A percentile compares a stretch with the other conserved stretches of the same genome.
Evolutionary conservation across 2,113 vertebrate species (phyloP).

Genomic region (Circaetus cinerascens): DNA sequence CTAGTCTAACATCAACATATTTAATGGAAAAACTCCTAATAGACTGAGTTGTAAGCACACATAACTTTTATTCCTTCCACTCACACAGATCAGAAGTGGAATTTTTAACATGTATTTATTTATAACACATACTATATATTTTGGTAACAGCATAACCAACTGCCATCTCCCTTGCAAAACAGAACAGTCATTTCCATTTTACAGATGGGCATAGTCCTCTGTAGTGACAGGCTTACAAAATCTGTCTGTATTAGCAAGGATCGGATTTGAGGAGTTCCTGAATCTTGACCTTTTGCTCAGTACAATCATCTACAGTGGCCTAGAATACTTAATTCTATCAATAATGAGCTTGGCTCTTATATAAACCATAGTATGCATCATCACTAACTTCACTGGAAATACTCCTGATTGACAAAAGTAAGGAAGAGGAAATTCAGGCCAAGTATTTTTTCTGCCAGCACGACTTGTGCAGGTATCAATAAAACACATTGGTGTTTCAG

Average conservation of each 20-base stretch:
- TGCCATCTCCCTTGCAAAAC: slow-evolving; percentile 49
- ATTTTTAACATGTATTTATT: slow-evolving; percentile 52
- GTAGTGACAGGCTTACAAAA: slow-evolving; percentile 21
- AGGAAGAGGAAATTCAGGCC: background rate
- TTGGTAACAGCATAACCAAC: slow-evolving; percentile 47
- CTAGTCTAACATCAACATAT: background rate
- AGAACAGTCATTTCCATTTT: slow-evolving; percentile 49
- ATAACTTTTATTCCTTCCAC: slow-evolving; percentile 23
- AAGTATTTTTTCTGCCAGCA: background rate
- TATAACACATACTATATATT: slow-evolving; percentile 48
- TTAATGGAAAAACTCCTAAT: background rate
- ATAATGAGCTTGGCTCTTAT: background rate
- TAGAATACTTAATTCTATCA: background rate
- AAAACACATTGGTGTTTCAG: background rate
- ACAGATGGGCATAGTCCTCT: slow-evolving; percentile 36
- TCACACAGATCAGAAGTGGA: slow-evolving; percentile 22
- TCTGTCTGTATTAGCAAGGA: slow-evolving; percentile 1
- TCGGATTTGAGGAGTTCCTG: background rate
- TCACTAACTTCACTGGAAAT: background rate
- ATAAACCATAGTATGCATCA: background rate
- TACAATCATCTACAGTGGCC: background rate
- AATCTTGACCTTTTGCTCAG: slow-evolving; percentile 4
- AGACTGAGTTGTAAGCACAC: background rate
- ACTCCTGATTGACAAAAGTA: background rate
- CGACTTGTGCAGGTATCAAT: background rate